A percentile compares a stretch with the other conserved stretches of the same genome.
Conservation (phyloP, 2,888 invertebrate species). For the Sisyra terminalis region DNA sequence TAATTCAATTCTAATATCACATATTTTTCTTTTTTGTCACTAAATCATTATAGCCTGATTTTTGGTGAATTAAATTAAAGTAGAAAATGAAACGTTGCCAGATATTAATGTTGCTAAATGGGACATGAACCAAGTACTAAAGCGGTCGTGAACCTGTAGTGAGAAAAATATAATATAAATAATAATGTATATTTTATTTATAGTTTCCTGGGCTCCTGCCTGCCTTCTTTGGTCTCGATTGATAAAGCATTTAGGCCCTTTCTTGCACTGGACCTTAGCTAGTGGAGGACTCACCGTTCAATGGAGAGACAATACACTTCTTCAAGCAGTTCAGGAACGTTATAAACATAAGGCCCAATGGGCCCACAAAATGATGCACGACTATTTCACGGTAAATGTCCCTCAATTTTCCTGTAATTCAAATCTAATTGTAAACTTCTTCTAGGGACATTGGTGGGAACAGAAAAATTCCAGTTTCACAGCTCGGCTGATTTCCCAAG, state of each 20-base stretch:
- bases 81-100: too few relatives aligned
- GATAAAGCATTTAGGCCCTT: slow-evolving; percentile 45
- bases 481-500: slow-evolving; percentile 40
- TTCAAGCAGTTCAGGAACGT: slow-evolving; percentile 41
- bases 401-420: too few relatives aligned
- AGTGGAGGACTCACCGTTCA: slow-evolving; percentile 42
- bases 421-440: slow-evolving; percentile 9
- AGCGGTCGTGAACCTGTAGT: neutral
- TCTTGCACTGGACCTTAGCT: slow-evolving; percentile 41
- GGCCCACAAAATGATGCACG: slow-evolving; percentile 32
- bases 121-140: too few relatives aligned
- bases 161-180: neutral
- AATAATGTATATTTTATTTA: slow-evolving; percentile 5
- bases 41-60: too few relatives aligned
- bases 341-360: slow-evolving; percentile 36
- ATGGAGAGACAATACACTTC: slow-evolving; percentile 45
- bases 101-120: too few relatives aligned
- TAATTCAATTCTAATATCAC: too few relatives aligned
- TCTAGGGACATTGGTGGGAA: slow-evolving; percentile 40
- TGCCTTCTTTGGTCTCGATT: slow-evolving; percentile 50
- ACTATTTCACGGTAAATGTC: slow-evolving; percentile 42
- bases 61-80: too few relatives aligned
- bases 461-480: slow-evolving; percentile 37
- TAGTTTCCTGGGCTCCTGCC: slow-evolving; percentile 54
- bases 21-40: too few relatives aligned